Base-by-base conservation (phyloP, 2,113 vertebrate genomes). In the Syngnathus scovelli region DNA sequence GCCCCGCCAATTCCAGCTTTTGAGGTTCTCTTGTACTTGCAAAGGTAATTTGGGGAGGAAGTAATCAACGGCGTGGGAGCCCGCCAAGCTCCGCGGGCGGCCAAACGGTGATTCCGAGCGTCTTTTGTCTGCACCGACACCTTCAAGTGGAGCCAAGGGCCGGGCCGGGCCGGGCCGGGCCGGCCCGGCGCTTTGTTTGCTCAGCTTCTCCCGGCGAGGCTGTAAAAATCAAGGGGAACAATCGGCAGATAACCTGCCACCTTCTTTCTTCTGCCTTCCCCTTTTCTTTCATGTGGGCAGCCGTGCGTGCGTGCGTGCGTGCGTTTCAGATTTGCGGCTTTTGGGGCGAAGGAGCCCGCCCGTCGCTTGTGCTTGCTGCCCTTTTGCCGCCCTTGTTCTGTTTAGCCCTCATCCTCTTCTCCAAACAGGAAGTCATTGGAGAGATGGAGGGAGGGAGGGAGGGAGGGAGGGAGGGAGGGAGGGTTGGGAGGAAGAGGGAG, bases 351-450 rank as follows among this genome's bases (percentile, higher is more conserved):
- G 85, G 78, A 81, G 81, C 88, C 90, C 90, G 89, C 76, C 91
- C 91, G 89, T 69, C 3, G 27, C 27, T 33, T 33, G 27, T 33
- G 27, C 93, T 95, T 95, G 94, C 94, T 88, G 83, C 93, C 91
- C 86, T 91, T 90, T 93, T 93, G 91, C 78, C 78, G 46, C 67
- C 77, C 71, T 78, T 49, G 56, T 61, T 74, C 21, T 73, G 46
- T 38, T 21, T 52, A 33, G 54, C 23, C 71, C 67, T 83, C 76
- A 71, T 91, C 89, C 89, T 77, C 84, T 68, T 81, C 69, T 79
- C 78, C 43, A 83, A 87, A 86, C 92, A 94, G 93, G 93, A 95
- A 96, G 94, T 94, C 90, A 87, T 94, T 92, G 89, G 43, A 56
- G 68, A 55, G 71, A 78, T 71, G 65, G 64, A 70, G 60, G 43